These are phyloP conservation scores for Drosophila prosaltans DNA, from an alignment of 1,140 invertebrate genomes.

Conservation along the genomic window DNA sequence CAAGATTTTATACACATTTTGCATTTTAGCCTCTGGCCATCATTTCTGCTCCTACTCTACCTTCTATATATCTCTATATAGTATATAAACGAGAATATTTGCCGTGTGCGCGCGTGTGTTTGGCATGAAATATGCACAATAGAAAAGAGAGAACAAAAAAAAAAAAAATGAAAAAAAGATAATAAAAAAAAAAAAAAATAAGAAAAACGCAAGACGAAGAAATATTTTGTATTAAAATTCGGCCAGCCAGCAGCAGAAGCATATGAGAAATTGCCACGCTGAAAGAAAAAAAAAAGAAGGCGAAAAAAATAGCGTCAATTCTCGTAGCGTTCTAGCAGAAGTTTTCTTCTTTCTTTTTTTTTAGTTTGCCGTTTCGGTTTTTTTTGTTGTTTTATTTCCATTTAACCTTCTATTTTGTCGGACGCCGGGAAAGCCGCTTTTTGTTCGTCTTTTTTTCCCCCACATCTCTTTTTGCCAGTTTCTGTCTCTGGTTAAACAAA, in stretches of 20 bases:
- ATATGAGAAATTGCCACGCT: slow-evolving; percentile 62
- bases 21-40: slow-evolving; percentile 5
- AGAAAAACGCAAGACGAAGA: slow-evolving; percentile 50
- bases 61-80: slow-evolving; percentile 50
- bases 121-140: slow-evolving; percentile 72
- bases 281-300: slow-evolving; percentile 47
- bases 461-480: slow-evolving; percentile 27
- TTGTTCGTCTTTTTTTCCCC: slow-evolving; percentile 22
- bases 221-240: slow-evolving; percentile 69
- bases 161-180: slow-evolving; percentile 53
- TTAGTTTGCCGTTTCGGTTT: slow-evolving; percentile 20
- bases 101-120: slow-evolving; percentile 76
- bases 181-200: slow-evolving; percentile 36
- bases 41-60: not conserved
- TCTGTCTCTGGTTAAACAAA: slow-evolving; percentile 13
- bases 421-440: slow-evolving; percentile 28
- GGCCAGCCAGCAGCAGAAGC: slow-evolving; percentile 46
- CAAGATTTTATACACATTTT: slow-evolving; percentile 47
- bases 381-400: slow-evolving; percentile 6
- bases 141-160: slow-evolving; percentile 57
- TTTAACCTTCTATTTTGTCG: slow-evolving; percentile 7
- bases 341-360: slow-evolving; percentile 7
- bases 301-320: slow-evolving; percentile 41
- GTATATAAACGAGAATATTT: slow-evolving; percentile 65
- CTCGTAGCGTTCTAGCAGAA: slow-evolving; percentile 14